phyloP scores from a whole-genome alignment of 2,113 vertebrate species.

The Rousettus leschenaultii region DNA sequence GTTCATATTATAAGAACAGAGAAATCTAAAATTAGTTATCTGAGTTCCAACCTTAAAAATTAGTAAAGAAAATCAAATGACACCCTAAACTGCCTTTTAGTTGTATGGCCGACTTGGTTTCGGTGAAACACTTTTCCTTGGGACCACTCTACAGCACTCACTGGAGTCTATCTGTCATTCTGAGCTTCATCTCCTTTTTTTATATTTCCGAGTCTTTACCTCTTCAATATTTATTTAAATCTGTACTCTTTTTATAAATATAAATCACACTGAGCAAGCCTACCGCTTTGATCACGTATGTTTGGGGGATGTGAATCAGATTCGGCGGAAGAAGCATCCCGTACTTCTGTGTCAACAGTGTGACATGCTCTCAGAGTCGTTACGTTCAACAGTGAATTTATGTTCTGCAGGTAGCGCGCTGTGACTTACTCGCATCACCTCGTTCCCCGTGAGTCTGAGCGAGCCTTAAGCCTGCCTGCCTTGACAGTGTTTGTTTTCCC shows the following conservation, averaged over 20 bases:
- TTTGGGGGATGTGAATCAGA: neutral
- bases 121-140: neutral
- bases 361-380: neutral
- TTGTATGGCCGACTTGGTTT: neutral
- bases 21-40: neutral
- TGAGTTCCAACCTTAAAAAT: neutral
- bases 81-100: neutral
- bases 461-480: neutral
- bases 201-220: neutral
- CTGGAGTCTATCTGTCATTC: neutral
- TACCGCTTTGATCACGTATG: neutral
- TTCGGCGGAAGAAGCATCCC: neutral
- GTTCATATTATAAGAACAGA: neutral
- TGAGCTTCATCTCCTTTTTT: neutral
- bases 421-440: neutral
- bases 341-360: neutral
- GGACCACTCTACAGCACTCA: neutral
- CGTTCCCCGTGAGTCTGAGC: neutral
- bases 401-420: neutral
- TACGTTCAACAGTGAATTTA: neutral
- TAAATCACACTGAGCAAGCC: neutral
- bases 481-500: neutral
- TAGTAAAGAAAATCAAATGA: neutral
- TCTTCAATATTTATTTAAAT: neutral
- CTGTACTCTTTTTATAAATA: neutral